Evolutionary conservation across 1,140 invertebrate species (phyloP), one percentile per base, ranked within the genome.

Genomic region (Tigriopus japonicus): DNA sequence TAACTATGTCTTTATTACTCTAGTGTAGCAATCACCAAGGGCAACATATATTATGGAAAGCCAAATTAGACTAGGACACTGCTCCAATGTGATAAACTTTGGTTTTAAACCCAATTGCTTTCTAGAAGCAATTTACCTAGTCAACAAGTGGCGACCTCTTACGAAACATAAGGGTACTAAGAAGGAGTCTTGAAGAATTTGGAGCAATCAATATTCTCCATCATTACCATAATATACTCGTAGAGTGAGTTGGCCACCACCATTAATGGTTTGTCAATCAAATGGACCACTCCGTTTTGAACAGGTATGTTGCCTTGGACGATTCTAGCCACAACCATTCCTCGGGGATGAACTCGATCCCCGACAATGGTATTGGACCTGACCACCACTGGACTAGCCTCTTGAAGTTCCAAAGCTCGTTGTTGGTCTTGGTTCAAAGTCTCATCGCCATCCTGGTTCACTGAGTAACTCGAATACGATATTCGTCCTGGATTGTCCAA

Each of bases 251-350:
- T 83, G 66, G 91, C 87, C 28, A 91, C 83, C 42, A 92, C 81
- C 82, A 92, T 89, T 1, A 94, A 74, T 0, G 88, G 88, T 62
- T 85, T 79, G 62, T 87, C 83, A 66, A 93, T 93, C 23, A 94
- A 76, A 74, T 94, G 90, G 1, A 93, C 81, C 0, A 93, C 88
- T 10, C 90, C 89, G 68, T 93, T 93, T 67, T 80, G 81, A 5
- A 93, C 85, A 0, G 89, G 88, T 64, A 94, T 92, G 71, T 94
- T 92, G n/a, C 82, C 83, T 70, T 82, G 81, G 1, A 90, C 79
- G 60, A 94, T 86, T 70, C 89, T 83, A 2, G 87, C 83, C 17
- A 89, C 67, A 5, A 92, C 87, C 6, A 87, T 84, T 13, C 88
- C 89, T 28, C 79, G 75, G 0, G 79, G 75, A 68, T 90, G 86